A percentile compares a stretch with the other conserved stretches of the same genome.
These are phyloP conservation scores for Zeuzera pyrina DNA, from an alignment of 2,888 invertebrate genomes.

Conservation along the genomic window DNA sequence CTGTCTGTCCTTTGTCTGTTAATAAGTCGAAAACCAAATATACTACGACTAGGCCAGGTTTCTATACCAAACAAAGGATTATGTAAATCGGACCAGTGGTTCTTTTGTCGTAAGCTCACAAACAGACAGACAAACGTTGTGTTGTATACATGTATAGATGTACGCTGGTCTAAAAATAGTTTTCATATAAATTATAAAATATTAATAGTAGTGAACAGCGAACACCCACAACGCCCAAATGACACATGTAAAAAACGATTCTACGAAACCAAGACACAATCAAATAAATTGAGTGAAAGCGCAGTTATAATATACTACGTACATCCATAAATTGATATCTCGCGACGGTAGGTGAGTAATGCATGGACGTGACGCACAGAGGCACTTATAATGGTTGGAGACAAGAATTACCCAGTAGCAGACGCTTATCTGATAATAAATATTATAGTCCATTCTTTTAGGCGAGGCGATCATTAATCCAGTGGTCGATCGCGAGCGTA, in stretches of 20 bases:
- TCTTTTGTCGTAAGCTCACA: no score
- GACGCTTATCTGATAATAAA: constrained; percentile 70
- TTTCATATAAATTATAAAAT: no score
- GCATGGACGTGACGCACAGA: constrained; percentile 52
- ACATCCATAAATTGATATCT: constrained; percentile 56
- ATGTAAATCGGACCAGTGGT: no score
- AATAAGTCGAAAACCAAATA: no score
- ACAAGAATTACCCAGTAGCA: constrained; percentile 70
- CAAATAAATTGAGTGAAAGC: constrained; percentile 33
- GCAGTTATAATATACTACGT: no score
- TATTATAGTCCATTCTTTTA: constrained; percentile 72
- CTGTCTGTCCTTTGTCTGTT: no score
- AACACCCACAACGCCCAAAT: constrained; percentile 25
- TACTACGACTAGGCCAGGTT: no score
- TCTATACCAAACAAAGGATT: no score
- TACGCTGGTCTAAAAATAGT: no score
- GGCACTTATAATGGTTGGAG: constrained; percentile 54
- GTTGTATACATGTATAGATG: no score
- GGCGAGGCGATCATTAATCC: constrained; percentile 69
- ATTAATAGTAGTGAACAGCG: no score
- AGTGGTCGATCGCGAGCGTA: constrained; percentile 63
- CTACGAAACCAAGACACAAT: constrained; percentile 45
- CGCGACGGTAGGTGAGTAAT: constrained; percentile 57
- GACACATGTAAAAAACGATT: constrained; percentile 33
- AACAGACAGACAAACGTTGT: no score